phyloP scores from a whole-genome alignment of 92 coral and sea anemone species.

The Phenganax stokvisi region DNA sequence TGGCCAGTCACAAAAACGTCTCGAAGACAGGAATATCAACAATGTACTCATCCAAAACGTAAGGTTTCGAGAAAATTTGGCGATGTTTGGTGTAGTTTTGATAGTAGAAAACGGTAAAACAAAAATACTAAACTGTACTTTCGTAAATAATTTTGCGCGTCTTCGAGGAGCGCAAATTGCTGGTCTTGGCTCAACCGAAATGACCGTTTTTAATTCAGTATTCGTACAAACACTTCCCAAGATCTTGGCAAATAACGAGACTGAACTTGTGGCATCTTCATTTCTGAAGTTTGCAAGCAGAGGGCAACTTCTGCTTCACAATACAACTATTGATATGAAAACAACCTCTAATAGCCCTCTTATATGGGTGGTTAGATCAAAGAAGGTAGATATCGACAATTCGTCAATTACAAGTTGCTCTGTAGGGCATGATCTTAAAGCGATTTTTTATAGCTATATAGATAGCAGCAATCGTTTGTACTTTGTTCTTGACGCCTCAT shows the following conservation, averaged over 20 bases:
- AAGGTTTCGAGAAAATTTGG: constrained; percentile 53
- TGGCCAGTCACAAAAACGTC: neutral
- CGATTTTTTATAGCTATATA: constrained; percentile 17
- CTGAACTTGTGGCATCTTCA: neutral
- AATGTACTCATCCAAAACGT: constrained; percentile 39
- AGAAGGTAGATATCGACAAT: constrained; percentile 29
- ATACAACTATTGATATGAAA: constrained; percentile 25
- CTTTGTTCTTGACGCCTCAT: constrained; percentile 42
- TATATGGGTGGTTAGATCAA: constrained; percentile 29
- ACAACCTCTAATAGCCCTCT: constrained; percentile 9
- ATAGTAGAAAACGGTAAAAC: constrained; percentile 45
- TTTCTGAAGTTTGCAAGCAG: constrained; percentile 36
- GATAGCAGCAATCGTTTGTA: constrained; percentile 21
- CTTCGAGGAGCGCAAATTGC: constrained; percentile 22
- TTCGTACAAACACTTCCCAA: constrained; percentile 29
- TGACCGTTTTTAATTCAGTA: constrained; percentile 15
- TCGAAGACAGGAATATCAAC: constrained; percentile 42
- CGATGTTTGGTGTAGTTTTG: constrained; percentile 56
- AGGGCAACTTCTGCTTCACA: constrained; percentile 33
- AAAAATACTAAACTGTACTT: constrained; percentile 47
- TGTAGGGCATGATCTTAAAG: too few species aligned
- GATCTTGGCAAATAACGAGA: neutral
- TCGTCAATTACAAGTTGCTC: constrained; percentile 28
- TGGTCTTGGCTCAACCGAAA: constrained; percentile 11
- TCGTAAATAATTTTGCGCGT: constrained; percentile 56